These are phyloP conservation scores for Agelas oroides DNA, from an alignment of 37 sponge, comb jelly and placozoan species.

Conservation along the genomic window DNA sequence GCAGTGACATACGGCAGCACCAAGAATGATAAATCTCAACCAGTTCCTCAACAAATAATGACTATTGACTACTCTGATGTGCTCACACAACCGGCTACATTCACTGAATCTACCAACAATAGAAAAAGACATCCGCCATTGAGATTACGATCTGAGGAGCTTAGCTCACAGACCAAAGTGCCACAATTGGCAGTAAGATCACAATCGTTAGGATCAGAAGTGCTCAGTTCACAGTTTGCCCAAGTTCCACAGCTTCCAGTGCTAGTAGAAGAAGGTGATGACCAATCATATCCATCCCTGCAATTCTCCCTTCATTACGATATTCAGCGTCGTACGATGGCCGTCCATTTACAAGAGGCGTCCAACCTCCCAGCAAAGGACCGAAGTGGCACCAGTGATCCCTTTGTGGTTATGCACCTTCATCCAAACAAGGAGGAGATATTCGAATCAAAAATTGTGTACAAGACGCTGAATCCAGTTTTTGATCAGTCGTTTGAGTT, in stretches of 20 bases:
- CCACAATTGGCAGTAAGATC: too few relatives aligned
- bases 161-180: too few relatives aligned
- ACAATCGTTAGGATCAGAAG: too few relatives aligned
- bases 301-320: constrained; percentile 68
- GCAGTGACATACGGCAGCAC: too few relatives aligned
- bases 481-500: constrained; percentile 78
- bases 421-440: constrained; percentile 56
- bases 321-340: constrained; percentile 41
- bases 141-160: too few relatives aligned
- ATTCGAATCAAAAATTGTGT: constrained; percentile 39
- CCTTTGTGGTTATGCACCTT: constrained; percentile 53
- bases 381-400: constrained; percentile 21
- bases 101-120: too few relatives aligned
- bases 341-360: constrained; percentile 54
- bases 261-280: background rate
- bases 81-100: too few relatives aligned
- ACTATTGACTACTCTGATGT: too few relatives aligned
- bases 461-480: constrained; percentile 28
- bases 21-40: too few relatives aligned
- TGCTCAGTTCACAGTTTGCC: background rate
- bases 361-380: constrained; percentile 29
- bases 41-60: too few relatives aligned
- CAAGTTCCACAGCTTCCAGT: background rate
- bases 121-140: too few relatives aligned
- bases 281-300: constrained; percentile 13